Evolutionary conservation across 2,797 vertebrate species (phyloP), one percentile per base, ranked within the genome.

Genomic region (Salarias fasciatus): DNA sequence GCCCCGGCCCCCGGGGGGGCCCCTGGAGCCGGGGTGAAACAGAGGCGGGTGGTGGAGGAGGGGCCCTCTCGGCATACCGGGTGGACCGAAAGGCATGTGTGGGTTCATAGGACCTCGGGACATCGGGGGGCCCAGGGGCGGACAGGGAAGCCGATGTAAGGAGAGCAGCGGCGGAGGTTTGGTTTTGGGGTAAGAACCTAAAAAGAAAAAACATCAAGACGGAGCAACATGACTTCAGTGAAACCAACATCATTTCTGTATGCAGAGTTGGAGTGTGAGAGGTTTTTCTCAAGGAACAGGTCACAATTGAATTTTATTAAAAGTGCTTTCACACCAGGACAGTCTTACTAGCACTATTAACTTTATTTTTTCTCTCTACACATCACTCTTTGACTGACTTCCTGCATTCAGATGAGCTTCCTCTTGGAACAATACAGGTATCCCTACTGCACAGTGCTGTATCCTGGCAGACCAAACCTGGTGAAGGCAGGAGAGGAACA

Each of bases 101-200:
- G 69, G 52, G 3, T 85, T 65, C 9, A 56, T 49, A 6, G 74
- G 71, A 30, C 70, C 75, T 1, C 82, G 80, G 6, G 40, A 9
- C 5, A 49, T 0, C 4, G 71, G 47, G 14, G 36, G 9, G 46
- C 86, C 83, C 36, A 90, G 73, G 3, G 88, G 62, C 0, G 85
- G 80, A 50, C 77, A 76, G 12, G 91, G 84, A 24, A 83, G 83
- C 68, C 91, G 73, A 14, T 88, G 81, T 83, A 93, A 55, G 14
- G 87, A 90, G 41, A 94, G 83, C 54, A 93, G 83, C 0, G 86
- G 89, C 8, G 80, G 87, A 0, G 92, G 90, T 71, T 93, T 93
- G 46, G 78, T 79, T 82, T 93, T 92, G 15, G 85, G 86, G 53
- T 88, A 85, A 5, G 82, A 80, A 11, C 87, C 90, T 93, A 14